Base-by-base conservation (phyloP, 2,797 vertebrate genomes). In the Diglossa cyanea region DNA sequence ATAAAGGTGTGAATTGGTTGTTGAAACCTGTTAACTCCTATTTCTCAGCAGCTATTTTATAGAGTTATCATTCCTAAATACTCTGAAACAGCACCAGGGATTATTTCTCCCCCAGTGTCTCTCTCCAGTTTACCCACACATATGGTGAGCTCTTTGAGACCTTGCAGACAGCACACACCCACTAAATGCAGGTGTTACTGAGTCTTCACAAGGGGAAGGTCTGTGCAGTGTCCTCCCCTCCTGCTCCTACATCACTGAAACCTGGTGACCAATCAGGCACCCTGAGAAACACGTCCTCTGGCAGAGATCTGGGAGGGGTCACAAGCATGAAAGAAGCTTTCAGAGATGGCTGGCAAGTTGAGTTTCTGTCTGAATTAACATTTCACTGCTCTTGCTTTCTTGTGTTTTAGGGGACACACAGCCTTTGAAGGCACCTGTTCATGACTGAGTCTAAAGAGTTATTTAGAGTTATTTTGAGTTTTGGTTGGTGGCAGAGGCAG, bases 341-440 rank as follows among this genome's bases (percentile, higher is more conserved):
- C 0, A 0, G 4, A 89, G 67, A n/a, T 1, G 3, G 39, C 20
- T 79, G 60, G 25, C 33, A 53, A 57, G 18, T 3, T 9, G 21
- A 79, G 26, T 60, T 88, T 81, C 78, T 80, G 35, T 51, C 26
- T 51, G 23, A 90, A 58, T 63, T 60, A 74, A 50, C 14, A n/a
- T 55, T 55, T 81, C 39, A 31, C 44, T 75, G 28, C 17, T 39
- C 31, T 39, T 51, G 24, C 13, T 48, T 63, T 82, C 31, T 21
- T 44, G 20, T 50, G 25, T 67, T 84, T 79, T 50, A 85, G 35
- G 11, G 21, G 24, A 60, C 37, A 51, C 1, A 44, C 4, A 65
- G 35, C 23, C 25, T 79, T 44, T 51, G 53, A 90, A 76, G 33
- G 51, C 26, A 50, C 2, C 3, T 11, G 62, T 14, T 65, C 17